A percentile compares a stretch with the other conserved stretches of the same genome.
phyloP scores from a whole-genome alignment of 1,140 invertebrate species.

The Eufriesea mexicana region DNA sequence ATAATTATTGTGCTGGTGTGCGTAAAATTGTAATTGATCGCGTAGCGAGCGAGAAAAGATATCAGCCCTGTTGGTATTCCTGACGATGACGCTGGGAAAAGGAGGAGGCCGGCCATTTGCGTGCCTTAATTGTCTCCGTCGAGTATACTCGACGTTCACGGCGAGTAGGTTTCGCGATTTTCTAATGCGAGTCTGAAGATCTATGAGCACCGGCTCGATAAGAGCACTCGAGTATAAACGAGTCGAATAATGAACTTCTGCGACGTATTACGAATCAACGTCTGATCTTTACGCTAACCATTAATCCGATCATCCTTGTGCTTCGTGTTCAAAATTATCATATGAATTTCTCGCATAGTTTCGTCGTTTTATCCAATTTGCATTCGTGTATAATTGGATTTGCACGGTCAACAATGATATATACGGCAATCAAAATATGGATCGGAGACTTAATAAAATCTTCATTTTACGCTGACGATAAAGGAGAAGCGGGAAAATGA shows the following conservation, averaged over 20 bases:
- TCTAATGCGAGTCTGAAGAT: slow-evolving; percentile 17
- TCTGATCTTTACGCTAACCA: background rate
- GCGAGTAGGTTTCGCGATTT: slow-evolving; percentile 39
- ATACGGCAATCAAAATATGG: background rate
- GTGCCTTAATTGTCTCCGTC: slow-evolving; percentile 39
- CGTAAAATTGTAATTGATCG: background rate
- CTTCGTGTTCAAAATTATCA: slow-evolving; percentile 7
- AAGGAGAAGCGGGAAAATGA: slow-evolving; percentile 42
- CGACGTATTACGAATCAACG: slow-evolving; percentile 27
- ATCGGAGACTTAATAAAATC: slow-evolving; percentile 20
- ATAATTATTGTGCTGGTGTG: slow-evolving; percentile 7
- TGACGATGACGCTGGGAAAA: slow-evolving; percentile 10
- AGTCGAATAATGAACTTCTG: slow-evolving; percentile 37
- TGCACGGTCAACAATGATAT: background rate
- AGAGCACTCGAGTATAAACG: slow-evolving; percentile 36
- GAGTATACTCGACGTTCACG: slow-evolving; percentile 37
- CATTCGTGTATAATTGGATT: background rate
- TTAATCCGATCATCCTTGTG: background rate
- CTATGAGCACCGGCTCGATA: slow-evolving; percentile 21
- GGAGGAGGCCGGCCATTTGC: slow-evolving; percentile 7
- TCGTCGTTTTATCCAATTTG: background rate
- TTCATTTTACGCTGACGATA: background rate
- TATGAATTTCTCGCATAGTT: background rate
- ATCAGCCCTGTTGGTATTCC: background rate
- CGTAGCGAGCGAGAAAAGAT: background rate